phyloP scores from a whole-genome alignment of 1,140 invertebrate species.

The Sarcophaga bullata region DNA sequence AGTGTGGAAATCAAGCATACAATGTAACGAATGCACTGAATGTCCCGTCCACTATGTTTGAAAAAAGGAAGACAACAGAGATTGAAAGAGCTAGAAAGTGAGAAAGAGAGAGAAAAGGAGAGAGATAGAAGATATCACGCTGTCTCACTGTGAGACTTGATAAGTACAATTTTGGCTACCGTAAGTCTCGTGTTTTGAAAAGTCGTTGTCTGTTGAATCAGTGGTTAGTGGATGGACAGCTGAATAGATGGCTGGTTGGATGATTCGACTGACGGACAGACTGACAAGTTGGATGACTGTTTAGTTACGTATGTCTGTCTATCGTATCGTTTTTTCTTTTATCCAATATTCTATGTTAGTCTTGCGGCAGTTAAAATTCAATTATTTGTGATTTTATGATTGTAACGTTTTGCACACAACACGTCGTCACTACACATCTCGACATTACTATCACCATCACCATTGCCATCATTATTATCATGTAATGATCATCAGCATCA shows the following conservation, averaged over 20 bases:
- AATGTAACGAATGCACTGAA: background rate
- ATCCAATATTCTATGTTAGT: background rate
- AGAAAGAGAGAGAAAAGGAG: too few species aligned
- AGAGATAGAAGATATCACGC: too few species aligned
- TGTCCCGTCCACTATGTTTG: background rate
- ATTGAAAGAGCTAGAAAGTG: too few species aligned
- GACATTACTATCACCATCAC: background rate
- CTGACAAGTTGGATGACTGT: background rate
- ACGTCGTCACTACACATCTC: background rate
- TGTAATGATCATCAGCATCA: too few species aligned
- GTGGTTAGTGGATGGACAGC: background rate
- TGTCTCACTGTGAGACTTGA: background rate
- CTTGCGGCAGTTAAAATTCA: slow-evolving; percentile 20
- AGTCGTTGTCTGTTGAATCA: slow-evolving; percentile 17
- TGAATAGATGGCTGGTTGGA: background rate
- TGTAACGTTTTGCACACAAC: background rate
- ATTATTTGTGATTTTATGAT: slow-evolving; percentile 19
- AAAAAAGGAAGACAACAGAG: background rate
- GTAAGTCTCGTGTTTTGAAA: slow-evolving; percentile 18
- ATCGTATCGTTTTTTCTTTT: background rate
- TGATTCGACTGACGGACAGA: background rate
- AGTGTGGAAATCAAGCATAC: background rate
- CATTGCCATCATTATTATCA: background rate
- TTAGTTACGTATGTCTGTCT: background rate
- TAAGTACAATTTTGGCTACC: slow-evolving; percentile 21